These are phyloP conservation scores for Delichon dasypus DNA, from an alignment of 2,797 vertebrate species.

Conservation along the genomic window DNA sequence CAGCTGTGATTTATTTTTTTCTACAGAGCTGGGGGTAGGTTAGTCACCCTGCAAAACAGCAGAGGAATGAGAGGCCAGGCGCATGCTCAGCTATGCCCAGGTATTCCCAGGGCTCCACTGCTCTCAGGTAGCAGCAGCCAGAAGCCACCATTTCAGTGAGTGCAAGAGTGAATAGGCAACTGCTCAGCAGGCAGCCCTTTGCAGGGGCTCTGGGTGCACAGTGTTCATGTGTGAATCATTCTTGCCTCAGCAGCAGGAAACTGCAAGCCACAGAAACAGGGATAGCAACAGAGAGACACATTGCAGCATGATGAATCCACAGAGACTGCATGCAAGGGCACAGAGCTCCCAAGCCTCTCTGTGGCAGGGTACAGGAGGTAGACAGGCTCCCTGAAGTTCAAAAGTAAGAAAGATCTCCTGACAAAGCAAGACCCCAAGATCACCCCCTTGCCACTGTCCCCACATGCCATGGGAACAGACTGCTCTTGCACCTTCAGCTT, in stretches of 20 bases:
- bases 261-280: background rate
- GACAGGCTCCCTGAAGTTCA: background rate
- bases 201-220: background rate
- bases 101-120: background rate
- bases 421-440: background rate
- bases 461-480: fast-evolving
- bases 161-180: background rate
- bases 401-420: background rate
- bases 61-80: background rate
- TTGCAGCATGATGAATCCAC: background rate
- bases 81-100: background rate
- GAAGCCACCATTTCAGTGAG: background rate
- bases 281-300: background rate
- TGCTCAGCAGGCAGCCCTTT: background rate
- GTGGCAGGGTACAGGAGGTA: background rate
- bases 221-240: background rate
- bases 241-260: background rate
- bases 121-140: background rate
- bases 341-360: background rate
- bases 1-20: background rate
- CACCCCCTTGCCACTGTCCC: fast-evolving
- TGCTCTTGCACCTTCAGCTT: background rate
- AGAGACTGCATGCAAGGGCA: background rate
- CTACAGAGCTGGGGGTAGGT: background rate
- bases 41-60: background rate